These are phyloP conservation scores for Liasis olivaceus DNA, from an alignment of 2,797 vertebrate species.

Conservation along the genomic window DNA sequence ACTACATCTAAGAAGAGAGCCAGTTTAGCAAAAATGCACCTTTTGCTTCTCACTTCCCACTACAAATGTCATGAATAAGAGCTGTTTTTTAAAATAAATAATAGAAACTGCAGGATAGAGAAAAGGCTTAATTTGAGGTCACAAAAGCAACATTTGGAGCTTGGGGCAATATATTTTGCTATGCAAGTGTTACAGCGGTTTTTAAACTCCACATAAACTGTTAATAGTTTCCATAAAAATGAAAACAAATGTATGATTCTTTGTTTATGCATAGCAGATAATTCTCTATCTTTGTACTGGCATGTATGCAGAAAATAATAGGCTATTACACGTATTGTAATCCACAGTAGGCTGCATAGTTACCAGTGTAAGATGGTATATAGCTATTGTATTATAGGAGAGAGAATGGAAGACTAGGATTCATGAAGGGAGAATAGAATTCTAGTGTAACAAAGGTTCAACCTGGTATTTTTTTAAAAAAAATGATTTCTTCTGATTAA, in stretches of 20 bases:
- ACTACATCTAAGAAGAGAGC: background rate
- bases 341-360: too few species aligned
- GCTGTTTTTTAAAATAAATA: background rate
- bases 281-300: background rate
- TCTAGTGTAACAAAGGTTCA: too few species aligned
- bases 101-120: background rate
- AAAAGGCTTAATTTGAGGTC: background rate
- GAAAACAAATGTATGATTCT: background rate
- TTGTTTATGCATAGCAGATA: background rate
- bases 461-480: background rate
- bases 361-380: too few species aligned
- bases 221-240: background rate
- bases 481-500: background rate
- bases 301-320: background rate
- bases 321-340: too few species aligned
- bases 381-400: too few species aligned
- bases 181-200: background rate
- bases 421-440: background rate
- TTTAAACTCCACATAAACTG: background rate
- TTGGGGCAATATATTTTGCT: background rate
- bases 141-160: background rate
- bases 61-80: background rate
- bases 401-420: too few species aligned
- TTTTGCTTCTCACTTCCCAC: background rate
- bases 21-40: background rate